Base-by-base conservation (phyloP, 2,113 vertebrate species). In the Epinephelus moara region DNA sequence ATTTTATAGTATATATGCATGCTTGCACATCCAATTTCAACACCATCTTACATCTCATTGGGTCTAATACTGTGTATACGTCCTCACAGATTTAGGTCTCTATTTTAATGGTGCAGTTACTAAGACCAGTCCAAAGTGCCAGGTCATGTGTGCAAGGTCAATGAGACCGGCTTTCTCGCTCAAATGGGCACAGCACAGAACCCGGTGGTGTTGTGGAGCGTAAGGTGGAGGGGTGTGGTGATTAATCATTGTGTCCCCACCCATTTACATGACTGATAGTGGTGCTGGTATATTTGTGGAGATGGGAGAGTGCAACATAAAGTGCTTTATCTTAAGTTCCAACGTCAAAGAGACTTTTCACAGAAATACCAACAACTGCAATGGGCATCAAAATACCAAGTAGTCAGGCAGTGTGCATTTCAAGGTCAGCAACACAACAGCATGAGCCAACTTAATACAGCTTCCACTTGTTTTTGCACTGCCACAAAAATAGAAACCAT, bases 121-220 rank as follows among this genome's bases (percentile, higher is more conserved):
- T 19, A 37, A 59, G 19, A 61, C 40, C 25, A 21, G 70, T 71
- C 50, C 63, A 78, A 69, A 70, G 85, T 64, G 63, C 25, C 0
- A 50, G 69, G 55, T 68, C 33, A 73, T 10, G 45, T 60, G 74
- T 10, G 66, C 70, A 82, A 82, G 78, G 78, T 82, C 75, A 85
- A 67, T 60, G 64, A 60, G 27, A 25, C 59, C 1, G 0, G 11
- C 53, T 81, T 49, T 82, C 78, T 61, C 2, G 0, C 37, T 75
- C 70, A 62, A 50, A 50, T 11, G 5, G 27, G 27, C 64, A 8
- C 30, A 25, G 55, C 1, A 4, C 49, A 57, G 70, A 61, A 61
- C 67, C 53, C 56, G 9, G 56, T 17, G 47, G 59, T 30, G 61
- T 57, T 63, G 52, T 33, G 33, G 59, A 47, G 73, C 9, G 40